Base-by-base conservation (phyloP, 2,113 vertebrate genomes). In the Anas platyrhynchos region DNA sequence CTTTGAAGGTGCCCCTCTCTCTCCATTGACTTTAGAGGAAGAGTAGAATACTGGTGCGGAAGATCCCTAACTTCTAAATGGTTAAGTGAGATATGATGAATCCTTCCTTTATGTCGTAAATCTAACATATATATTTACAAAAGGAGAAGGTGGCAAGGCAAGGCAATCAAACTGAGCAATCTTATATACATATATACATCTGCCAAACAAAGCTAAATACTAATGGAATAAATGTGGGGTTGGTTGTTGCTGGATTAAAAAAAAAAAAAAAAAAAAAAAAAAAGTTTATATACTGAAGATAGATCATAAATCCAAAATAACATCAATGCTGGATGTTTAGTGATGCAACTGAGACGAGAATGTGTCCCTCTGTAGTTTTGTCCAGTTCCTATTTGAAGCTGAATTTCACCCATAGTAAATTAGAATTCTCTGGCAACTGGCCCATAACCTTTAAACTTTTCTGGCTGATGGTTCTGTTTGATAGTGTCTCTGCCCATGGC, bases 401-500 rank as follows among this genome's bases (percentile, higher is more conserved):
- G 62, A 92, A 89, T 87, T 92, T 93, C 46, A 95, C n/a, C 41
- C 83, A 90, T 34, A 87, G 62, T 89, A 95, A 96, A 92, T 72
- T 62, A 88, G 63, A 92, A 92, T 86, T 86, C 58, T 81, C 78
- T 94, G 93, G 89, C 88, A 94, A 86, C 29, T 36, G 0, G 83
- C 92, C 92, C 58, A 61, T 84, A 94, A 94, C 89, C 89, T 96
- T 94, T 94, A 89, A 94, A 91, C 87, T 88, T 84, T 93, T 88
- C 91, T 96, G 67, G 76, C 61, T 73, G 61, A 86, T 93, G 79
- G 25, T 50, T 50, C 48, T 50, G 48, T 22, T 50, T 22, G 48
- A 23, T 50, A 23, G 6, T 23, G 12, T 13, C 22, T 23, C 48
- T 50, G 48, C 48, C 22, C 48, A 50, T 50, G 48, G 48, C 48